Base-by-base conservation (phyloP, 2,888 invertebrate genomes). In the Lasioglossum malachurum region DNA sequence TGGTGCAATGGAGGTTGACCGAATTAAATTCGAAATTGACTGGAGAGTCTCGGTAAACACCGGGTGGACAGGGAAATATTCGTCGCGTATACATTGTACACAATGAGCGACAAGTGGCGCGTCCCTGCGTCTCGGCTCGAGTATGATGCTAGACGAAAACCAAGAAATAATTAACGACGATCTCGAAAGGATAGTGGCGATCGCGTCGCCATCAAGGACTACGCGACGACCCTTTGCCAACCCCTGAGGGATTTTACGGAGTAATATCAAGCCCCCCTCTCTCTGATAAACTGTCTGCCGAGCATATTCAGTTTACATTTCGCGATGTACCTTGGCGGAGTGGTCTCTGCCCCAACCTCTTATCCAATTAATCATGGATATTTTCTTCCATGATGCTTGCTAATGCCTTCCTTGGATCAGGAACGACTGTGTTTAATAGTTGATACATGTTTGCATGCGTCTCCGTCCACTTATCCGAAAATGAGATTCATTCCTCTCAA, bases 111-210 rank as follows among this genome's bases (percentile, higher is more conserved):
- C 75, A 80, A 86, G 87, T 86, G 83, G 86, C 87, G 41, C 72
- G 82, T 73, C 82, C 81, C 82, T 86, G 27, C 60, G 4, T 82
- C 72, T 75, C 73, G 74, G 84, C 84, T 91, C 91, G 87, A 93
- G 91, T 91, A 89, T 88, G 91, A 92, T 88, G 94, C 94, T 95
- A 95, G 95, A 95, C 94, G 94, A 93, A 92, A 91, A 91, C 80
- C 90, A 89, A 88, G 92, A 93, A 94, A 95, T 95, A 94, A 95
- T 95, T 94, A 93, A 95, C 93, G 93, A 90, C 82, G 89, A 91
- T 92, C 92, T 92, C 92, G 91, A 93, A 93, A 92, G 92, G 93
- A 93, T 93, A 93, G 92, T 92, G 92, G 93, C 93, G 94, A 94
- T 94, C 93, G 90, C 90, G 93, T 92, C 90, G 92, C 89, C 90